Evolutionary conservation across 2,888 invertebrate genomes (phyloP), one percentile per base, ranked within the genome.

Genomic region (Gastrophysa polygoni): DNA sequence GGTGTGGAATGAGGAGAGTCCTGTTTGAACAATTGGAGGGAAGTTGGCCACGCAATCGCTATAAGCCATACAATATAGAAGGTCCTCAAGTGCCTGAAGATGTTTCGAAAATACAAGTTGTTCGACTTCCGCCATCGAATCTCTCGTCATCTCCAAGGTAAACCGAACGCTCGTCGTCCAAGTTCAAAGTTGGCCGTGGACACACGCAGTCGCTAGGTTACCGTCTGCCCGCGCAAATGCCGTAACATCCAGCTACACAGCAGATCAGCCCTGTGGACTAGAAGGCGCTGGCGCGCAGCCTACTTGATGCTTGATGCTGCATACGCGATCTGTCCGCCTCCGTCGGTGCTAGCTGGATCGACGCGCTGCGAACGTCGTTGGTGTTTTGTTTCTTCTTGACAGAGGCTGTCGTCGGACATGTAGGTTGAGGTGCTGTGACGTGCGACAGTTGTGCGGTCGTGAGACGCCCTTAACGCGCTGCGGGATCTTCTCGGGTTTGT

Each of bases 141-240:
- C 7, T 24, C 24, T 3, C 3, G 4, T 24, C 3, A 7, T 7
- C 24, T 24, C 4, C 24, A 24, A 24, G 24, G 24, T 24, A 24
- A 24, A 24, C 3, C 24, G 7, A 24, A 24, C n/a, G n/a, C n/a
- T n/a, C n/a, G n/a, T 38, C 38, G 38, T 7, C 1, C 29, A 34
- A 51, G 51, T 61, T 58, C 60, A 54, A 58, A 64, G 59, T 60
- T 49, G 60, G 47, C 52, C 34, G 20, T 47, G 48, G 46, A 14
- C 46, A 61, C 51, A 61, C 46, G 64, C 51, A 61, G 64, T 65
- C 46, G 56, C 59, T 59, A 55, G 59, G 57, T 57, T 65, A 24
- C 24, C 24, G 7, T 57, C 65, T 58, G 32, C 34, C 46, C 59
- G 65, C 65, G 65, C 65, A 65, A 65, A 61, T 65, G 57, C 64